phyloP scores from a whole-genome alignment of 2,888 invertebrate species.

The Protonemura montana region DNA sequence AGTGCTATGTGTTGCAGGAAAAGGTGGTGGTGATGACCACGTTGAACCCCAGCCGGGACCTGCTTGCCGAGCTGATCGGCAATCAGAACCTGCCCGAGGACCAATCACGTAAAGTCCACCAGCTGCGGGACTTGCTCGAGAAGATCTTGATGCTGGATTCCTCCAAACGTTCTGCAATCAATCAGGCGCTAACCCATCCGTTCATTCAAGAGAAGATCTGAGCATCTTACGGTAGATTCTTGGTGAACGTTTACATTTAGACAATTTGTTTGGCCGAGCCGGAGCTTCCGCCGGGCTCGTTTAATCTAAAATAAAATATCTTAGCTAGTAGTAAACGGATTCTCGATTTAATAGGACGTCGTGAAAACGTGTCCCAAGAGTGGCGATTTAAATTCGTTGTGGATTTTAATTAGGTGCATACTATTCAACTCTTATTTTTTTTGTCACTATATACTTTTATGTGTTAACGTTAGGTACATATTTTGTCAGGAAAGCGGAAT shows the following conservation, averaged over 20 bases:
- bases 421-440: too few species aligned
- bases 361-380: neutral
- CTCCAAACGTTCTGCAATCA: constrained; percentile 89
- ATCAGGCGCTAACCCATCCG: constrained; percentile 91
- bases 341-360: neutral
- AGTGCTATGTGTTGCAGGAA: constrained; percentile 71
- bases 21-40: constrained; percentile 96
- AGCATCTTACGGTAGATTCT: constrained; percentile 30
- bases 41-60: constrained; percentile 83
- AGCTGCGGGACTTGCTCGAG: constrained; percentile 91
- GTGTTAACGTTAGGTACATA: neutral
- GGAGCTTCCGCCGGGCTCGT: neutral
- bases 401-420: neutral
- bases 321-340: neutral
- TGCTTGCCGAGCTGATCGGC: constrained; percentile 87
- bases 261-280: neutral
- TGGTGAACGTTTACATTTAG: too few species aligned
- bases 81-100: constrained; percentile 87
- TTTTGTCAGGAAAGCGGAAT: neutral
- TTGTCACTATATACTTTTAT: too few species aligned
- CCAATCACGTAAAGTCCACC: constrained; percentile 89
- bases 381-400: neutral
- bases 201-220: constrained; percentile 93
- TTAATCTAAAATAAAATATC: neutral
- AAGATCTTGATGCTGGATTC: constrained; percentile 92